phyloP scores from a whole-genome alignment of 2,113 vertebrate species.

The Bostrychus sinensis region DNA sequence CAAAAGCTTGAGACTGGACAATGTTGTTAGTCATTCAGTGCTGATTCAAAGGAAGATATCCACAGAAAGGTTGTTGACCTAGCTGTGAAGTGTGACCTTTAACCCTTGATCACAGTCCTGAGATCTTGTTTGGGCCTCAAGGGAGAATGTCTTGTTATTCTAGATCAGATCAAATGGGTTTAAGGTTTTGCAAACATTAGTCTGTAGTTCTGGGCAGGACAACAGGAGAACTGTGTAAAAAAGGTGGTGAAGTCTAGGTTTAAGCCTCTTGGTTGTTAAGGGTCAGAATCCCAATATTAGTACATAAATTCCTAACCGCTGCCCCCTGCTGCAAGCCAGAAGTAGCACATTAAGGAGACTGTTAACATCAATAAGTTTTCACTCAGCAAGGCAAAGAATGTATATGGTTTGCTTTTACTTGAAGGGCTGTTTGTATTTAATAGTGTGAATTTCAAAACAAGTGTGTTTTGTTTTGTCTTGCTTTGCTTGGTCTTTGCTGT shows the following conservation, averaged over 20 bases:
- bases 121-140: slow-evolving; percentile 9
- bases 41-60: slow-evolving; percentile 40
- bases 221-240: slow-evolving; percentile 31
- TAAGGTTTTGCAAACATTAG: slow-evolving; percentile 25
- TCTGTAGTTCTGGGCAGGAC: slow-evolving; percentile 20
- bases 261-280: slow-evolving; percentile 38
- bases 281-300: slow-evolving; percentile 58
- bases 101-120: slow-evolving; percentile 27
- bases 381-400: slow-evolving; percentile 7
- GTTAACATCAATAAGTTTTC: slow-evolving; percentile 4
- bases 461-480: slow-evolving; percentile 50
- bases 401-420: too few relatives aligned
- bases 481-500: slow-evolving; percentile 34
- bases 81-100: slow-evolving; percentile 32
- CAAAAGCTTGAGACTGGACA: slow-evolving; percentile 23
- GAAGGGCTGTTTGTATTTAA: slow-evolving; percentile 28
- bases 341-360: slow-evolving; percentile 49
- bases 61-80: slow-evolving; percentile 51
- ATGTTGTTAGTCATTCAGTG: slow-evolving; percentile 41
- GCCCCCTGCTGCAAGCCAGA: slow-evolving; percentile 69
- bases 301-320: slow-evolving; percentile 46
- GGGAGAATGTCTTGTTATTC: slow-evolving; percentile 21
- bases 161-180: slow-evolving; percentile 25
- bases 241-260: slow-evolving; percentile 31
- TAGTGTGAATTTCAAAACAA: slow-evolving; percentile 43